Evolutionary conservation across 2,888 invertebrate species (phyloP).

Genomic region (Sphaerophoria rueppellii): DNA sequence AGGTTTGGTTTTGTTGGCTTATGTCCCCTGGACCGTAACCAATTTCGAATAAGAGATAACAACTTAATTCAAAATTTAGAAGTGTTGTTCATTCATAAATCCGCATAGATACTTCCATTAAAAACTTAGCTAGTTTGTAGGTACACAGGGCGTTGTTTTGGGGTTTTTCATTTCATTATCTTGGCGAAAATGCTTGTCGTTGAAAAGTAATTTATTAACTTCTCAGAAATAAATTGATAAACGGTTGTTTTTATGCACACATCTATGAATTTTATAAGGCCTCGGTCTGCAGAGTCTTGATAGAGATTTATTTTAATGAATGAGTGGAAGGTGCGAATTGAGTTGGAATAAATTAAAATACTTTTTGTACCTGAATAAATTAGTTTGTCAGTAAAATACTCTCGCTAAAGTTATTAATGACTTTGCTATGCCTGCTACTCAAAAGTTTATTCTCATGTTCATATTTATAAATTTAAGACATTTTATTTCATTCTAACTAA

Average conservation of each 20-base stretch:
- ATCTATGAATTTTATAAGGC: conserved; percentile 32
- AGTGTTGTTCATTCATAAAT: conserved; percentile 26
- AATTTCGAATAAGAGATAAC: conserved; percentile 51
- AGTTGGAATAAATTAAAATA: conserved; percentile 69
- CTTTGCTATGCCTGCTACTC: no score
- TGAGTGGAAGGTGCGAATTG: conserved; percentile 40
- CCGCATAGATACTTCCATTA: neutral
- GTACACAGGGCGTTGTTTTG: conserved; percentile 42
- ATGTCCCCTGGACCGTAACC: conserved; percentile 53
- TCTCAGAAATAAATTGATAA: conserved; percentile 39
- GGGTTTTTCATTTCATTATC: conserved; percentile 65
- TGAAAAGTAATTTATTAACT: conserved; percentile 65
- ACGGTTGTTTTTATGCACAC: conserved; percentile 41
- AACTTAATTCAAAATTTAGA: conserved; percentile 63
- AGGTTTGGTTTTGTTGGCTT: no score
- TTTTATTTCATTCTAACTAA: no score
- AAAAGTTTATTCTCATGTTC: no score
- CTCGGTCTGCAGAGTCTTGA: conserved; percentile 18
- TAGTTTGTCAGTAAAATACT: no score
- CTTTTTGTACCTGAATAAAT: conserved; percentile 20
- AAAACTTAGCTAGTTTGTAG: neutral
- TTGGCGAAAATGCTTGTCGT: conserved; percentile 31
- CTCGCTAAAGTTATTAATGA: no score
- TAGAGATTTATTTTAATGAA: conserved; percentile 43
- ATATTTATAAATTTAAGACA: no score